phyloP scores from a whole-genome alignment of 2,888 invertebrate species.

The Pseudanteris insignis region DNA sequence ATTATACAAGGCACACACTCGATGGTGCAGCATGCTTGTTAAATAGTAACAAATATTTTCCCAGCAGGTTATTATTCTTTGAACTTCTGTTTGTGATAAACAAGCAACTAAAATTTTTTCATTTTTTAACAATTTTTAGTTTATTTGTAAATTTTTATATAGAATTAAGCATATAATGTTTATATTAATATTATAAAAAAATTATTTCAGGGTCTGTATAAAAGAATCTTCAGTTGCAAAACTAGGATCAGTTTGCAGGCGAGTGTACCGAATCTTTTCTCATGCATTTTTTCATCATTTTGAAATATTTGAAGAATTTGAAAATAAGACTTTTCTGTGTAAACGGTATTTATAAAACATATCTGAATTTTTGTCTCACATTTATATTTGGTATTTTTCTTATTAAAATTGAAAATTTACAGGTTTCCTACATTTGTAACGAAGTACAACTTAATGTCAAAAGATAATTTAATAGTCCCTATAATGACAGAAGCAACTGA shows the following conservation, averaged over 20 bases:
- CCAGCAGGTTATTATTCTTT: constrained; percentile 98
- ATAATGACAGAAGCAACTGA: constrained; percentile 69
- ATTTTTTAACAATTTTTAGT: constrained; percentile 2
- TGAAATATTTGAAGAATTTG: constrained; percentile 96
- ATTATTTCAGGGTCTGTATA: constrained; percentile 92
- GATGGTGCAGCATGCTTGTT: constrained; percentile 98
- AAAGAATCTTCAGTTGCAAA: constrained; percentile 99
- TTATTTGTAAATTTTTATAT: neutral
- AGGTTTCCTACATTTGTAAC: constrained; percentile 97
- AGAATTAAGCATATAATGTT: too few relatives aligned
- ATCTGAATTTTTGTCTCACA: too few relatives aligned
- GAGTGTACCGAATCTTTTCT: constrained; percentile 99
- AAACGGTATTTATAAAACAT: too few relatives aligned
- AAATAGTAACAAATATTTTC: constrained; percentile 99
- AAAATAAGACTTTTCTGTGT: constrained; percentile 94
- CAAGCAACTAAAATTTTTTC: too few relatives aligned
- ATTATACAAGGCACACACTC: constrained; percentile 97
- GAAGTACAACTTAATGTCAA: constrained; percentile 97
- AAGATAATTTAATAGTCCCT: constrained; percentile 97
- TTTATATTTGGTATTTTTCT: too few relatives aligned
- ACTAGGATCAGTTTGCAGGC: constrained; percentile 96
- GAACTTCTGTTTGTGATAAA: too few relatives aligned
- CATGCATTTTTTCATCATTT: constrained; percentile 99
- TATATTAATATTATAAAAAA: too few relatives aligned
- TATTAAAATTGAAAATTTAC: constrained; percentile 13